Evolutionary conservation across 2,797 vertebrate genomes (phyloP).

Genomic region (Silurus aristotelis): DNA sequence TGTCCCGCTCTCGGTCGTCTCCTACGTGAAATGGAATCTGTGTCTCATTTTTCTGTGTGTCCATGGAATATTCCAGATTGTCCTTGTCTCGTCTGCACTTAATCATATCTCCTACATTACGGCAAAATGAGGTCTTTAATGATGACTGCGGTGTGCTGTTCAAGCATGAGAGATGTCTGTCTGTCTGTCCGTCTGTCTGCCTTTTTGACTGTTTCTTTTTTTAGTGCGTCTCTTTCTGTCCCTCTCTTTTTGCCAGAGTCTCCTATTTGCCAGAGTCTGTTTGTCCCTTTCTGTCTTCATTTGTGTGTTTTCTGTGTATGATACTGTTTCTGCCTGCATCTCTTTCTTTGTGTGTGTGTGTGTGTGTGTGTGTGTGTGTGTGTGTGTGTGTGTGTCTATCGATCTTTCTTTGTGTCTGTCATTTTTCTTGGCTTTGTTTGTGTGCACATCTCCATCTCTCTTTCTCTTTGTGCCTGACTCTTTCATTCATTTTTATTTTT

Average conservation of each 20-base stretch:
- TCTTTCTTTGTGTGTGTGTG: neutral
- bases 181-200: neutral
- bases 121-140: neutral
- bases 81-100: constrained; percentile 25
- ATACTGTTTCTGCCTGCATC: neutral
- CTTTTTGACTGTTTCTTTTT: neutral
- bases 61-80: neutral
- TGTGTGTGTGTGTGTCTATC: neutral
- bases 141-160: constrained; percentile 15
- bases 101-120: constrained; percentile 16
- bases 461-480: too few relatives aligned
- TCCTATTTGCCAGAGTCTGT: neutral
- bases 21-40: neutral
- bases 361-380: neutral
- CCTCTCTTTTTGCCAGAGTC: neutral
- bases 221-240: neutral
- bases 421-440: too few relatives aligned
- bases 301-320: neutral
- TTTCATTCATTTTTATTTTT: too few relatives aligned
- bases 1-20: neutral
- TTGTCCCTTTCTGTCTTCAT: neutral
- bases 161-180: constrained; percentile 9
- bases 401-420: too few relatives aligned
- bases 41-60: neutral
- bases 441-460: too few relatives aligned